Percentiles rank a stretch among this genome's conserved stretches.
These are phyloP conservation scores for Neolamprologus fasciatus DNA, from an alignment of 2,113 vertebrate genomes.

Conservation along the genomic window DNA sequence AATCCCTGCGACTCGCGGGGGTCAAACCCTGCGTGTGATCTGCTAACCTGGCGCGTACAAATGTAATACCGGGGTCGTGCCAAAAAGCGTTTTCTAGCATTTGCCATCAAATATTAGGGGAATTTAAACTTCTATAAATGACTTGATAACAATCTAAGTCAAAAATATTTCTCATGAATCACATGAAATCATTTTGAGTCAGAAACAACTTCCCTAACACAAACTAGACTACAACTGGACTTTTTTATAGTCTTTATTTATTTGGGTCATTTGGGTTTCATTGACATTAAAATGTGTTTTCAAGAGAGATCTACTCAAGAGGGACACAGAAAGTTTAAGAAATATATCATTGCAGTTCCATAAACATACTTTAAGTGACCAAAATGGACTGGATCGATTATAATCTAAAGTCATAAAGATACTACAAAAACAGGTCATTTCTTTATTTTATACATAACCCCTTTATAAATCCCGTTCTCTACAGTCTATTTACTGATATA, in stretches of 20 bases:
- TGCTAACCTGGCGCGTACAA: too few relatives aligned
- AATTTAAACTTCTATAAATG: fast-evolving
- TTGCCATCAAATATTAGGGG: neutral
- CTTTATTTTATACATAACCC: neutral
- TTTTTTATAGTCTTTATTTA: neutral
- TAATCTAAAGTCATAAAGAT: neutral
- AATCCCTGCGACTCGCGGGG: too few relatives aligned
- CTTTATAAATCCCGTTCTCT: neutral
- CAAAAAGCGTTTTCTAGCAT: neutral
- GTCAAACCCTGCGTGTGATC: too few relatives aligned
- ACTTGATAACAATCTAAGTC: neutral
- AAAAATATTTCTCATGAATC: neutral
- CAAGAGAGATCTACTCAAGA: neutral
- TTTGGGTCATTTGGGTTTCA: neutral
- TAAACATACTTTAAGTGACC: neutral
- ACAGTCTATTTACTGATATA: neutral
- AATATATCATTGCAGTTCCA: neutral
- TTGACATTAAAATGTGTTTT: fast-evolving
- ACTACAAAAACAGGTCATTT: neutral
- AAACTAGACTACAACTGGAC: neutral
- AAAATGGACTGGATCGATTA: neutral
- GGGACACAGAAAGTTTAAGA: neutral
- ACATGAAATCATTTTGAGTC: neutral
- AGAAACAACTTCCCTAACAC: neutral
- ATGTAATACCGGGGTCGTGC: too few relatives aligned